Conservation (phyloP, 2,888 invertebrate species). For the Eupithecia tripunctaria region DNA sequence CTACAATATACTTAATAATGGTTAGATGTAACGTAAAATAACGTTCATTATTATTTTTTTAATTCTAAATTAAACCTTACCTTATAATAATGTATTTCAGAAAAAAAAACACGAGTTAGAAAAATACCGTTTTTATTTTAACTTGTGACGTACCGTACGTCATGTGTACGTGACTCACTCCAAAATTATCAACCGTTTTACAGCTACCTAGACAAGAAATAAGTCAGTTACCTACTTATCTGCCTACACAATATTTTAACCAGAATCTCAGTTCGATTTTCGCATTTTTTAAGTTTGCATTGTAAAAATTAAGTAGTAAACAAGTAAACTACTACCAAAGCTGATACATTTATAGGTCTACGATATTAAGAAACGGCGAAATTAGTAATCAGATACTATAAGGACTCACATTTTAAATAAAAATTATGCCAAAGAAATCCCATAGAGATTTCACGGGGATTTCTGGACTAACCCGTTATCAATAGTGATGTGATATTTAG, state of each 20-base stretch:
- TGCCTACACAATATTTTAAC: not conserved
- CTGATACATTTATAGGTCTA: not conserved
- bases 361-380: too few species aligned
- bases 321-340: not conserved
- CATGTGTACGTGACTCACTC: too few species aligned
- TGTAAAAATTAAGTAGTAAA: not conserved
- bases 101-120: not conserved
- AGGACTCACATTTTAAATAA: not conserved
- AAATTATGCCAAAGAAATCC: not conserved
- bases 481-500: slow-evolving; percentile 11
- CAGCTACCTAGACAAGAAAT: too few species aligned
- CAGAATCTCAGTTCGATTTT: not conserved
- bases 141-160: not conserved
- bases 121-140: not conserved
- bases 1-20: not conserved
- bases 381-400: too few species aligned
- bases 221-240: not conserved
- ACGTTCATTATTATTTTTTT: not conserved
- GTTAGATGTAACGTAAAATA: not conserved
- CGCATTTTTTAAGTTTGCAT: not conserved
- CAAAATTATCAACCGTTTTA: too few species aligned
- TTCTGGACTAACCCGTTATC: slow-evolving; percentile 1
- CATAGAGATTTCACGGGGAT: not conserved
- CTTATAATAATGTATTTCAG: not conserved
- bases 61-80: not conserved